Evolutionary conservation across 2,888 invertebrate species (phyloP), one percentile per base, ranked within the genome.

Genomic region (Smittia aterrima): DNA sequence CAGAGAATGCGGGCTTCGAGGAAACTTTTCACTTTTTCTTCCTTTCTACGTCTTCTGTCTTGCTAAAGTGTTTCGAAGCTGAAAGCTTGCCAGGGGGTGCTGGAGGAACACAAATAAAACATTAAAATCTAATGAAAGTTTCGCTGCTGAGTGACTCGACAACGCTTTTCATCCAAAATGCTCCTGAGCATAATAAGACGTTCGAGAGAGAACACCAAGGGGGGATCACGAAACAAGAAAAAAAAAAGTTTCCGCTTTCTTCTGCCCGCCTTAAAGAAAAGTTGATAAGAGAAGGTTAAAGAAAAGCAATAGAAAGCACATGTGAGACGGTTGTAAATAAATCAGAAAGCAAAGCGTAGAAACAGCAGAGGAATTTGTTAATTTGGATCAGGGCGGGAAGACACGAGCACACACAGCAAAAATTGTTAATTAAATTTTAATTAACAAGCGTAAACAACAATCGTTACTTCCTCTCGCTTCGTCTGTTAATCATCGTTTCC

Each of bases 401-500:
- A 38, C 7, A 47, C n/a, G 47, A 13, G 47, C 13, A 22, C 22
- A 58, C 58, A 22, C 9, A 58, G 22, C 18, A 22, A 9, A 18
- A 58, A 58, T 58, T 58, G 58, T 18, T 58, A 58, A 58, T 58
- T 58, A 58, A 58, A 58, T 18, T 58, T 58, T 58, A 58, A 58
- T 58, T 22, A 58, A 58, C 20, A 18, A 58, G 58, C 58, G 58
- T 58, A 58, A 58, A 58, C 58, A 58, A 58, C 7, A 18, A 22
- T 58, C 18, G 18, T n/a, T 58, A 22, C 22, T 47, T 16, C 53
- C 32, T 9, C 32, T n/a, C 38, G 38, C 4, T 58, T 58, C 20
- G 18, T 22, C 16, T 58, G 32, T 32, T 38, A 38, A 38, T 11
- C 6, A 38, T 16, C 53, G 18, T 38, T 38, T 7, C 11, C 53